phyloP scores from a whole-genome alignment of 2,797 vertebrate species.

The Sparus aurata region DNA sequence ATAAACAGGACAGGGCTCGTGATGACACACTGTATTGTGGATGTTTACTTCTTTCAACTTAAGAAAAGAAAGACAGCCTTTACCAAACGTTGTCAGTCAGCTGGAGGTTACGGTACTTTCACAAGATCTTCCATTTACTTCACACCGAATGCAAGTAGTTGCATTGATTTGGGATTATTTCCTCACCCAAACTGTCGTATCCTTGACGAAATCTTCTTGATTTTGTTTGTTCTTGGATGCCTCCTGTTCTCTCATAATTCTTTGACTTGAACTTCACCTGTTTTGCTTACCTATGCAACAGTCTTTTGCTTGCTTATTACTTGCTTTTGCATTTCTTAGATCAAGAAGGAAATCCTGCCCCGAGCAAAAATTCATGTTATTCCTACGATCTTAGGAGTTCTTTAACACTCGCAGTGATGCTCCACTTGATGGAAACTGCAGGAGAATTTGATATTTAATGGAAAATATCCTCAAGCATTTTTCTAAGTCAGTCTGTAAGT shows the following conservation, averaged over 20 bases:
- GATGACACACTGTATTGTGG: no score
- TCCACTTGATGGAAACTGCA: neutral
- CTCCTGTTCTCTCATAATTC: conserved; percentile 38
- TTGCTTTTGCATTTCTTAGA: conserved; percentile 68
- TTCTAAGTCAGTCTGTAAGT: neutral
- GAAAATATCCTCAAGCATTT: neutral
- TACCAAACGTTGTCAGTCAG: conserved; percentile 1
- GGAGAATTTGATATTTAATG: neutral
- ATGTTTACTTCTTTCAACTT: conserved; percentile 8
- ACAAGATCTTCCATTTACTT: neutral
- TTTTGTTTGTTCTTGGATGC: conserved; percentile 51
- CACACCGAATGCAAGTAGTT: conserved; percentile 27
- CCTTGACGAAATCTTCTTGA: conserved; percentile 29
- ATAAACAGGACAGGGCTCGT: neutral
- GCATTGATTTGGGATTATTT: conserved; percentile 12
- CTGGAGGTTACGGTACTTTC: conserved; percentile 3
- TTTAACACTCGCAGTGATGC: neutral
- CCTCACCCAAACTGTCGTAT: conserved; percentile 8
- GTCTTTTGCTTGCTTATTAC: conserved; percentile 72
- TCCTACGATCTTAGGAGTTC: conserved; percentile 19
- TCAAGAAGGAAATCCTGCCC: conserved; percentile 5
- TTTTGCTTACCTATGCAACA: conserved; percentile 62
- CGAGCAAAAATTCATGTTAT: conserved; percentile 11
- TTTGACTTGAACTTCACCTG: conserved; percentile 61
- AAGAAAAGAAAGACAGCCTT: conserved; percentile 3